A percentile compares a stretch with the other conserved stretches of the same genome.
Conservation (phyloP, 2,797 vertebrate genomes). For the Xenops minutus region DNA sequence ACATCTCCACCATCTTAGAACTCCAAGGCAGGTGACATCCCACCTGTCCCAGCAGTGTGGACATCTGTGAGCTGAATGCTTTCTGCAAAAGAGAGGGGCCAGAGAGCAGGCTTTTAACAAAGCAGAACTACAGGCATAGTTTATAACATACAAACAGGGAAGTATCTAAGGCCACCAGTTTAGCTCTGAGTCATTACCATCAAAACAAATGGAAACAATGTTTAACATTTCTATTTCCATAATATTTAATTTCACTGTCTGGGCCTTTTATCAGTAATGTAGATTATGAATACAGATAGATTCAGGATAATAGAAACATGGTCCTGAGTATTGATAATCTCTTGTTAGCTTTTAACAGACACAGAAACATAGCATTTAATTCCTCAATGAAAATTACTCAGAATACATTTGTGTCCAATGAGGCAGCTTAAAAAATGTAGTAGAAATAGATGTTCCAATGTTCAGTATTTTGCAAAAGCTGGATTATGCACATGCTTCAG, state of each 20-base stretch:
- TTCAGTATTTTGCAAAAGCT: background rate
- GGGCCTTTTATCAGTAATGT: conserved; percentile 3
- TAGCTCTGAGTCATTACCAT: conserved; percentile 14
- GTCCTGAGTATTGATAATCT: background rate
- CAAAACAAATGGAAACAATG: conserved; percentile 21
- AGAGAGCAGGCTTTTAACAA: background rate
- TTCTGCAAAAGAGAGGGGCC: background rate
- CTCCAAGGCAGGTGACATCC: background rate
- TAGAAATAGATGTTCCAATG: background rate
- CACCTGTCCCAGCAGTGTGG: background rate
- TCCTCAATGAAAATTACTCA: conserved; percentile 17
- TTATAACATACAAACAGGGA: background rate
- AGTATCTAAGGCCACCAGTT: background rate
- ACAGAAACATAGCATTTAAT: background rate
- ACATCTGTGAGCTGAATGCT: rapidly evolving
- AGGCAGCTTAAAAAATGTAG: background rate
- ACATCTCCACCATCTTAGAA: background rate
- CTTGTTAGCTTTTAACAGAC: conserved; percentile 17
- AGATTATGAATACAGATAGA: background rate
- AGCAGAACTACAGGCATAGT: background rate
- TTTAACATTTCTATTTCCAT: background rate
- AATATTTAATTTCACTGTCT: conserved; percentile 13
- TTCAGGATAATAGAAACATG: background rate
- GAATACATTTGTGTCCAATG: background rate
- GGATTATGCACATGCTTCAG: background rate